Evolutionary conservation across 2,888 invertebrate genomes (phyloP), one percentile per base, ranked within the genome.

Genomic region (Dynastes hyllus): DNA sequence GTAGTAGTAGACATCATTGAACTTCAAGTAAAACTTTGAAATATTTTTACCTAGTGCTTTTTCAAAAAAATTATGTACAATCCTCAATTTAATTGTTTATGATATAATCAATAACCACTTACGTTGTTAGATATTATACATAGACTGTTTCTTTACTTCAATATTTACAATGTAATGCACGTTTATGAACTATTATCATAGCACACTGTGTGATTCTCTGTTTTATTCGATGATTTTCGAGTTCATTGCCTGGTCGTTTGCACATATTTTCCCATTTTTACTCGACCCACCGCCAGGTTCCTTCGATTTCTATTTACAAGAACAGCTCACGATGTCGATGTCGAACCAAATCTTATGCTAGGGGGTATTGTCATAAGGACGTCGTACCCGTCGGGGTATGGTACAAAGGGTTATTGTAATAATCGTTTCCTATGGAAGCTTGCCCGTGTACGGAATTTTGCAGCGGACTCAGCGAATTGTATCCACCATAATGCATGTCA

Each of bases 361-460:
- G 91, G 85, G 96, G 96, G 88, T 96, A 96, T 91, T 96, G 96
- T 96, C 96, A 96, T 96, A 96, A 96, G 89, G 95, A 95, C 88
- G 95, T 94, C 87, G 95, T 94, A 77, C 92, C 92, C 81, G 93
- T 90, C 80, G 93, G 90, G 81, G 91, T 88, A 87, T 93, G 95
- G 89, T 96, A 96, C 87, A 96, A 91, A 86, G 95, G 94, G 91
- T 95, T 95, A 90, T 96, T 96, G 90, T 96, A 96, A 88, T 95
- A 94, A 89, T 95, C 95, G 86, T 92, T 92, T 82, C 93, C 93
- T 87, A 92, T 83, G 22, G 89, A 83, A 11, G 88, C 82, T 77
- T 89, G 89, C 83, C 91, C 90, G 84, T 93, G 93, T 84, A 91
- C 90, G 83, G 92, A 90, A 83, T 92, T 93, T 65, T 92, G 91